phyloP scores from a whole-genome alignment of 1,140 invertebrate species.

The Solenopsis invicta region DNA sequence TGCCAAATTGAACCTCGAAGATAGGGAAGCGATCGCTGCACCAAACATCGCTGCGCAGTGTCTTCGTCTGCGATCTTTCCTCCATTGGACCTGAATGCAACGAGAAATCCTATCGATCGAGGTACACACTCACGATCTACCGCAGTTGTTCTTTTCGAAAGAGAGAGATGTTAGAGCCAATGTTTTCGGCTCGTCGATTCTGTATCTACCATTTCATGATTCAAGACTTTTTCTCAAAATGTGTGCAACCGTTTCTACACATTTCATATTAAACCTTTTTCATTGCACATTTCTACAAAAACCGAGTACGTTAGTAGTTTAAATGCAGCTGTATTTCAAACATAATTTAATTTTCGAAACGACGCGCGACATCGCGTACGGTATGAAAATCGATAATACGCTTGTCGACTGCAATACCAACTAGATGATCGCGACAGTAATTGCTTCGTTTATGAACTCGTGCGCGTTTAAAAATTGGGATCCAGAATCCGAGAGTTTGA shows the following conservation, averaged over 20 bases:
- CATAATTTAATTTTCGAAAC: neutral
- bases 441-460: conserved; percentile 26
- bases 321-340: neutral
- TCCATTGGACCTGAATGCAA: neutral
- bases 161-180: neutral
- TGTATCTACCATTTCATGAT: conserved; percentile 4
- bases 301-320: neutral
- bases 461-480: conserved; percentile 44
- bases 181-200: conserved; percentile 19
- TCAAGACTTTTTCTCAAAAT: conserved; percentile 5
- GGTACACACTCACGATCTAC: neutral
- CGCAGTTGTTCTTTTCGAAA: conserved; percentile 6
- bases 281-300: neutral
- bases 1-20: conserved; percentile 63
- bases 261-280: neutral
- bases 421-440: neutral
- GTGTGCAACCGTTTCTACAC: neutral
- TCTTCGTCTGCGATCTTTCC: conserved; percentile 53
- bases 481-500: conserved; percentile 54
- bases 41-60: conserved; percentile 40
- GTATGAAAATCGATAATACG: neutral
- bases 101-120: conserved; percentile 6
- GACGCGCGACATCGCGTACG: neutral
- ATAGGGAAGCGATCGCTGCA: conserved; percentile 36
- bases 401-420: conserved; percentile 1